phyloP scores from a whole-genome alignment of 1,140 invertebrate genomes.

The Cyphomyrmex costatus region DNA sequence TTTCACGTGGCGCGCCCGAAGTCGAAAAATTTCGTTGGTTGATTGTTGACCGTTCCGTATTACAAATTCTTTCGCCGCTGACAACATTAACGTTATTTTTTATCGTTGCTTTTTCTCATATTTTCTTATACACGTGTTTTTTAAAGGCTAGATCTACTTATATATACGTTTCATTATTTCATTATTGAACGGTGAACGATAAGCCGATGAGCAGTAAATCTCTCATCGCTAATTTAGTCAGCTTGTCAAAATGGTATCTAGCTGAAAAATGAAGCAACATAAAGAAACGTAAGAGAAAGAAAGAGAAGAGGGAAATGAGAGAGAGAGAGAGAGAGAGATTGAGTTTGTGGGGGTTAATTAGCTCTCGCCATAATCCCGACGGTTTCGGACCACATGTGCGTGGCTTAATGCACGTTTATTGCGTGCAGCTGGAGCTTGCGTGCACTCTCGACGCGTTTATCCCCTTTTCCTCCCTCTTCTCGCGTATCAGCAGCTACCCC shows the following conservation, averaged over 20 bases:
- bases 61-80: background rate
- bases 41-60: background rate
- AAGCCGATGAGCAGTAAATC: background rate
- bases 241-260: slow-evolving; percentile 26
- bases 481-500: slow-evolving; percentile 21
- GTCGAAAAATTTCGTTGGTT: slow-evolving; percentile 23
- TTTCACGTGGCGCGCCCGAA: slow-evolving; percentile 14
- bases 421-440: slow-evolving; percentile 71
- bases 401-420: slow-evolving; percentile 73
- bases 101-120: too few relatives aligned
- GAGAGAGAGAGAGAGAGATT: slow-evolving; percentile 3
- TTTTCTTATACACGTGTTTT: background rate
- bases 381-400: slow-evolving; percentile 72
- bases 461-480: slow-evolving; percentile 49
- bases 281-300: background rate
- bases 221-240: slow-evolving; percentile 4
- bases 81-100: background rate
- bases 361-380: slow-evolving; percentile 71
- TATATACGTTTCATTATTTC: too few relatives aligned
- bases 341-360: slow-evolving; percentile 67
- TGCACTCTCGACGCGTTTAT: slow-evolving; percentile 56
- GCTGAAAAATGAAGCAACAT: background rate
- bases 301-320: background rate
- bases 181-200: background rate
- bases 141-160: too few relatives aligned